A percentile compares a stretch with the other conserved stretches of the same genome.
phyloP scores from a whole-genome alignment of 2,797 vertebrate genomes.

The Sebastes aleutianus region DNA sequence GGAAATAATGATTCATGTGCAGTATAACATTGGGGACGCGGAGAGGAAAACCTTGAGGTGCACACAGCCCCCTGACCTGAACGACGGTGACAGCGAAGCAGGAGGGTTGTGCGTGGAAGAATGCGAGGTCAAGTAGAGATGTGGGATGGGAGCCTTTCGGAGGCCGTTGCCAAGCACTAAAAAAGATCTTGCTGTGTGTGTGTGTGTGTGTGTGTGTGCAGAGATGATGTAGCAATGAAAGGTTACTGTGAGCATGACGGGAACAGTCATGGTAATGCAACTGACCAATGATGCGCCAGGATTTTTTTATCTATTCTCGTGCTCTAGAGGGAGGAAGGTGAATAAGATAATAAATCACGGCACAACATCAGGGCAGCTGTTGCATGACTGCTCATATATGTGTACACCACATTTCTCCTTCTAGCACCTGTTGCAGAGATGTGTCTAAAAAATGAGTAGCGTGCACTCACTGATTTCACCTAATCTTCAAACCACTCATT shows the following conservation, averaged over 20 bases:
- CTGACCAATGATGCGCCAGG: slow-evolving; percentile 26
- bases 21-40: background rate
- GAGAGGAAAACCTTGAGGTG: slow-evolving; percentile 32
- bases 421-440: slow-evolving; percentile 40
- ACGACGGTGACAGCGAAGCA: slow-evolving; percentile 7
- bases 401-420: background rate
- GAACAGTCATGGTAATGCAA: slow-evolving; percentile 39
- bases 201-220: background rate
- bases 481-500: slow-evolving; percentile 9
- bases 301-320: slow-evolving; percentile 12
- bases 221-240: slow-evolving; percentile 40
- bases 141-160: slow-evolving; percentile 1
- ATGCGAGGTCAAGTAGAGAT: slow-evolving; percentile 39
- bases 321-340: background rate
- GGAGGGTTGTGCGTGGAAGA: background rate
- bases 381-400: slow-evolving; percentile 19
- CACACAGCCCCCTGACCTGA: slow-evolving; percentile 28
- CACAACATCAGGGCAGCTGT: slow-evolving; percentile 8
- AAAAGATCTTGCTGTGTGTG: slow-evolving; percentile 17
- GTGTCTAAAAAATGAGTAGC: background rate
- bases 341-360: slow-evolving; percentile 27
- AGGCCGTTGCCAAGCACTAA: slow-evolving; percentile 20
- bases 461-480: background rate
- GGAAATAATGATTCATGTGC: slow-evolving; percentile 50
- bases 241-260: slow-evolving; percentile 45